Conservation (phyloP, 2,113 vertebrate genomes). For the Ciconia stormi region DNA sequence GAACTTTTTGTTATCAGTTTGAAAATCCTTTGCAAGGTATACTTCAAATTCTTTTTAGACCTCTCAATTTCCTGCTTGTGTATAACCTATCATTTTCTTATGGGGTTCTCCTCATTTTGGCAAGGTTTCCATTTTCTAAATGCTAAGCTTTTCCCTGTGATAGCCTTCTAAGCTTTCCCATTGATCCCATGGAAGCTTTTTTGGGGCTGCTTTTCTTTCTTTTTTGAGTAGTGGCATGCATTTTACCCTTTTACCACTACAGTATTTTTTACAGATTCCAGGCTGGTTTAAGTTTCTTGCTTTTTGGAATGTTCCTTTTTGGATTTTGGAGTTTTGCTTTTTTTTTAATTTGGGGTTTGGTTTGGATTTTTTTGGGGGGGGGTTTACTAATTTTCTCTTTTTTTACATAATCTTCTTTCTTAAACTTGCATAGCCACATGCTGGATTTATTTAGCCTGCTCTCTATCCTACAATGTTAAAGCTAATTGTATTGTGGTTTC, state of each 20-base stretch:
- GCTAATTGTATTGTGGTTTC: not conserved
- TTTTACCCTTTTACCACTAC: not conserved
- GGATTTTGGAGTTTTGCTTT: not conserved
- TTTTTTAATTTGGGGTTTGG: not conserved
- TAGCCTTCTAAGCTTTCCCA: not conserved
- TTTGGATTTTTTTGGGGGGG: not conserved
- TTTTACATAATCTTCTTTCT: not conserved
- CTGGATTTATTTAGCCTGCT: not conserved
- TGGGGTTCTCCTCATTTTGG: not conserved
- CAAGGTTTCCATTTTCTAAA: not conserved
- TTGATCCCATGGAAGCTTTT: not conserved
- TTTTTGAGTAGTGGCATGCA: not conserved
- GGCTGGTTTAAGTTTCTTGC: not conserved
- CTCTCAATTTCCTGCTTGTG: not conserved
- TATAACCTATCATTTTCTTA: not conserved
- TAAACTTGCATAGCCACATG: not conserved
- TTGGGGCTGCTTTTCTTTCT: not conserved
- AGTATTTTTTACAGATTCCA: not conserved
- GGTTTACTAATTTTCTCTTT: not conserved
- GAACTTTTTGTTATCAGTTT: not conserved
- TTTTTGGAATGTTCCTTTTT: not conserved
- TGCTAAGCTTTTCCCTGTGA: not conserved
- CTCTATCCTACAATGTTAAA: not conserved
- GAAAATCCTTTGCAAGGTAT: not conserved
- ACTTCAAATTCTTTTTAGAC: conserved; percentile 33